Evolutionary conservation across 2,888 invertebrate genomes (phyloP), one percentile per base, ranked within the genome.

Genomic region (Mythimna vitellina): DNA sequence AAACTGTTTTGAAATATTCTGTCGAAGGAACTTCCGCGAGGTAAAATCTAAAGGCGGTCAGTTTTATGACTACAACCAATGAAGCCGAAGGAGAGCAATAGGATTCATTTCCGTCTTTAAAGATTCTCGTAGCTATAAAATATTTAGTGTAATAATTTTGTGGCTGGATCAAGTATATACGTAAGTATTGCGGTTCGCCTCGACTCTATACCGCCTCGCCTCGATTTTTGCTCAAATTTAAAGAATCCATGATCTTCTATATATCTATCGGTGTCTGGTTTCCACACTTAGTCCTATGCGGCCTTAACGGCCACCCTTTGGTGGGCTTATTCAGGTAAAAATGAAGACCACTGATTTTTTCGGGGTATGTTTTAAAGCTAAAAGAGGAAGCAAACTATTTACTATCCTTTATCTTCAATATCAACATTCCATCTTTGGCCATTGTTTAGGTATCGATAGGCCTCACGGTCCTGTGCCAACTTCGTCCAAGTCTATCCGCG

Each of bases 31-130:
- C 70, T 80, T 81, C 70, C 57, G 66, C 42, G 17, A 54, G 62
- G 56, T 65, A 63, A 53, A 54, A 65, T 78, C 72, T 53, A 54
- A 67, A 72, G 63, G 46, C 49, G 71, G 54, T 66, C 70, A 57
- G 61, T 73, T 83, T 85, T 83, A 81, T 74, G 66, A 60, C 67
- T 62, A 32, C 64, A 56, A 49, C 60, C 68, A 67, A 74, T 76
- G 65, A 70, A 83, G 60, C 25, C 53, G 10, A 14, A 73, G 54
- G 63, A 66, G 54, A 68, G 66, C 53, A 73, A 76, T 69, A 42
- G 46, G 54, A 71, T 76, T 71, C 22, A 74, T 65, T 82, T 76
- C 67, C 64, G 61, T 42, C 46, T 65, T 51, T 46, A 22, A 53
- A 60, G 61, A 65, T 62, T 63, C 32, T 49, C 38, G 42, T 42